phyloP scores from a whole-genome alignment of 2,113 vertebrate species.

The Sigmodon hispidus region DNA sequence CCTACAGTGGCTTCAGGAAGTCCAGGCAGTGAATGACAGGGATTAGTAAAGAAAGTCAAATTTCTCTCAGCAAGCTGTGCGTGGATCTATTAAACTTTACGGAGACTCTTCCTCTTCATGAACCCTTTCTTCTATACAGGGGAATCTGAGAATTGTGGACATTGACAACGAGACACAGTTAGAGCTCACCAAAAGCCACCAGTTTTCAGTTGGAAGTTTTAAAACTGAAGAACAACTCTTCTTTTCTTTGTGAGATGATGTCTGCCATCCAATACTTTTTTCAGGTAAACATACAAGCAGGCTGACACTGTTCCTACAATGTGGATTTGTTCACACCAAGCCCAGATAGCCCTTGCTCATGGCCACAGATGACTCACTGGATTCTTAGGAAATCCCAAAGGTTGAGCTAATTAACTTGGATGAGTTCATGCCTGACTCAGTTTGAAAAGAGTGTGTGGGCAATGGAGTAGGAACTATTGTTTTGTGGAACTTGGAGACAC shows the following conservation, averaged over 20 bases:
- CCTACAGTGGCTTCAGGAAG: background rate
- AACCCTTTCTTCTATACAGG: background rate
- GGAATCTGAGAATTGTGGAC: background rate
- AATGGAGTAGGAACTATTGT: background rate
- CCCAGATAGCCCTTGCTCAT: background rate
- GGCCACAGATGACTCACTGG: background rate
- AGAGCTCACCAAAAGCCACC: background rate
- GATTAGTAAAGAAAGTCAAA: background rate
- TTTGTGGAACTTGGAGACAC: background rate
- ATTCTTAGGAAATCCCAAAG: background rate
- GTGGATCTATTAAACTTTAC: background rate
- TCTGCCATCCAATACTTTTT: background rate
- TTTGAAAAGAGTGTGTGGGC: background rate
- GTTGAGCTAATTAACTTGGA: background rate
- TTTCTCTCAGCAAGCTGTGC: background rate
- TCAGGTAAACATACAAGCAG: too few species aligned
- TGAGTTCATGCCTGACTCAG: background rate
- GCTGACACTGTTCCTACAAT: background rate
- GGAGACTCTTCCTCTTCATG: background rate
- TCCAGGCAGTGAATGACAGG: background rate
- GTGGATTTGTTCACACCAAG: background rate
- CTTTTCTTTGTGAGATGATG: background rate
- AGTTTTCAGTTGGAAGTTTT: background rate
- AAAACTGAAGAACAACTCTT: background rate
- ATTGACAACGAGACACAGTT: background rate